Conservation (phyloP, 2,888 invertebrate species). For the Drosophila villosipedis region DNA sequence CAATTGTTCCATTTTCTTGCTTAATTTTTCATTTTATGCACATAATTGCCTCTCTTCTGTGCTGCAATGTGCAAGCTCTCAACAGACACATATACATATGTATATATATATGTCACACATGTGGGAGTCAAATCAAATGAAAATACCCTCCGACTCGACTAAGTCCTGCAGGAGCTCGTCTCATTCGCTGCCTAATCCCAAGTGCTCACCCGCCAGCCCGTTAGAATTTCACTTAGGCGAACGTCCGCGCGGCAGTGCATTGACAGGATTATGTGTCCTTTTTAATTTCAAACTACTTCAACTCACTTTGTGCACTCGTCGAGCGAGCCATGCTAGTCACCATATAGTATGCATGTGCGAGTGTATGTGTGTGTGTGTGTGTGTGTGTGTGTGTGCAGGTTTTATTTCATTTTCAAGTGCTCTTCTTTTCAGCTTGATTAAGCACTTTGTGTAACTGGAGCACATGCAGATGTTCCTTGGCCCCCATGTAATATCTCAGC, state of each 20-base stretch:
- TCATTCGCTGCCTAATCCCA: slow-evolving; percentile 59
- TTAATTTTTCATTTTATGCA: slow-evolving; percentile 75
- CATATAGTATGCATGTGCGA: slow-evolving; percentile 14
- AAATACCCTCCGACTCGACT: slow-evolving; percentile 44
- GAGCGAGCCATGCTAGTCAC: slow-evolving; percentile 24
- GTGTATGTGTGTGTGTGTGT: slow-evolving; percentile 10
- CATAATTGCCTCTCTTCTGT: slow-evolving; percentile 79
- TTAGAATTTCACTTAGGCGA: slow-evolving; percentile 64
- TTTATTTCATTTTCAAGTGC: slow-evolving; percentile 58
- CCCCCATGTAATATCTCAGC: slow-evolving; percentile 35
- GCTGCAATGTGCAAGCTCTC: slow-evolving; percentile 60
- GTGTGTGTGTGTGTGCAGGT: slow-evolving; percentile 5
- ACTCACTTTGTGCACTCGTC: slow-evolving; percentile 71
- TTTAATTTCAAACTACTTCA: slow-evolving; percentile 80
- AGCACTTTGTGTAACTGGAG: slow-evolving; percentile 81
- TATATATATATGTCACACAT: no score
- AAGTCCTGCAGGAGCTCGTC: slow-evolving; percentile 5
- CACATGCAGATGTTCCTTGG: slow-evolving; percentile 65
- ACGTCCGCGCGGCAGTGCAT: slow-evolving; percentile 50
- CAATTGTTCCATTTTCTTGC: slow-evolving; percentile 74
- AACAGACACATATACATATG: slow-evolving; percentile 1
- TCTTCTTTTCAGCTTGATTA: slow-evolving; percentile 78
- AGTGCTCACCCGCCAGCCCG: slow-evolving; percentile 38
- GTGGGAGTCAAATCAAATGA: slow-evolving; percentile 69
- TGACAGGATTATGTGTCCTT: slow-evolving; percentile 77